Percentiles rank a stretch among this genome's conserved stretches.
Conservation (phyloP, 2,113 vertebrate species). For the Ptyas mucosa region DNA sequence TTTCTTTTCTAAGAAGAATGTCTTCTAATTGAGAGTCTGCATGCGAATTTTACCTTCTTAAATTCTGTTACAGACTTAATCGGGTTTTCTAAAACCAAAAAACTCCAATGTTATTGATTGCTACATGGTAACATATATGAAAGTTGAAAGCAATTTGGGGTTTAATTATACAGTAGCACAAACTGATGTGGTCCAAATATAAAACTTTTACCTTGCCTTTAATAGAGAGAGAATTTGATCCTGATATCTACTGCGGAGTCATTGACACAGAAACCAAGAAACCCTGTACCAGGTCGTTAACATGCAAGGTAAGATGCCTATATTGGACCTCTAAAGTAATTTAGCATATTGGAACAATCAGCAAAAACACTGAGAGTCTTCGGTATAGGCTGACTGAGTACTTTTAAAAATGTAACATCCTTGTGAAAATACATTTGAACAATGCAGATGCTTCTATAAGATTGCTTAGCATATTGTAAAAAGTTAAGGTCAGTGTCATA, state of each 20-base stretch:
- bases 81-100: background rate
- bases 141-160: background rate
- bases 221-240: constrained; percentile 96
- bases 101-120: background rate
- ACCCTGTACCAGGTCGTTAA: constrained; percentile 98
- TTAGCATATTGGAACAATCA: background rate
- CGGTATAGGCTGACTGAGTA: background rate
- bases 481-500: background rate
- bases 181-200: background rate
- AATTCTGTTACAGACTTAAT: background rate
- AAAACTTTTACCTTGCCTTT: constrained; percentile 17
- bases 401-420: background rate
- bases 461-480: background rate
- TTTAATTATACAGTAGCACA: background rate
- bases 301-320: constrained; percentile 89
- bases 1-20: background rate
- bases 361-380: background rate
- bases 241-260: constrained; percentile 97
- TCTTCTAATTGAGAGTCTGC: background rate
- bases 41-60: background rate
- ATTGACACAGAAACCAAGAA: constrained; percentile 93
- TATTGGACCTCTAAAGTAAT: background rate
- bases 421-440: background rate
- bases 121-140: background rate
- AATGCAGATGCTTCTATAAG: background rate